phyloP scores from a whole-genome alignment of 2,113 vertebrate genomes.

The Carassius auratus region DNA sequence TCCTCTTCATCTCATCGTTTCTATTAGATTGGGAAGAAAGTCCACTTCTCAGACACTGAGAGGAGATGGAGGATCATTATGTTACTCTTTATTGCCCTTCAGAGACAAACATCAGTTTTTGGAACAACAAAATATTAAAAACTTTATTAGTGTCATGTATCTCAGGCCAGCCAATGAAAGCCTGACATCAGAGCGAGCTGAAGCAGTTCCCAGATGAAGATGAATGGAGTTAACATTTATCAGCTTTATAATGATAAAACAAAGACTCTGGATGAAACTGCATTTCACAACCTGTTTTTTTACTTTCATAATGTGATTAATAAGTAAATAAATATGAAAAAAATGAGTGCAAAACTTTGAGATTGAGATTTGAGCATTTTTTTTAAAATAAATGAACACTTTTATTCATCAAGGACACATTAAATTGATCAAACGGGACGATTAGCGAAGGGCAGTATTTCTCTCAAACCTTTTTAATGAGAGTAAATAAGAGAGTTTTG shows the following conservation, averaged over 20 bases:
- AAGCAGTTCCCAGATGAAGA: background rate
- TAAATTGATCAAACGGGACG: too few species aligned
- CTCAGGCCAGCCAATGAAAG: background rate
- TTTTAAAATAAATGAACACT: too few species aligned
- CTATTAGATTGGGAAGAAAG: conserved; percentile 21
- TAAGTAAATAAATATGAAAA: background rate
- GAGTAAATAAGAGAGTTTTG: too few species aligned
- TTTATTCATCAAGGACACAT: too few species aligned
- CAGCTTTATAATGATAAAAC: conserved; percentile 44
- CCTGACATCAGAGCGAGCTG: background rate
- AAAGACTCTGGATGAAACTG: background rate
- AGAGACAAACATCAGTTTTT: background rate
- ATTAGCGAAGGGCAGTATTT: too few species aligned
- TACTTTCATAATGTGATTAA: background rate
- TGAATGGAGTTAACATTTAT: conserved; percentile 22
- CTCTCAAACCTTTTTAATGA: too few species aligned
- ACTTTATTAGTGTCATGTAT: background rate
- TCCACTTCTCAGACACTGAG: background rate
- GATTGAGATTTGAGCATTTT: background rate
- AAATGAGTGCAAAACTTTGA: background rate
- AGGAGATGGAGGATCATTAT: conserved; percentile 1
- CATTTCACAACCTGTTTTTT: conserved; percentile 1
- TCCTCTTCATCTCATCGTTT: background rate
- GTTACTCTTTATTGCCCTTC: background rate
- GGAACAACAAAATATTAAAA: background rate